phyloP scores from a whole-genome alignment of 2,888 invertebrate species.

The Phortica okadai region DNA sequence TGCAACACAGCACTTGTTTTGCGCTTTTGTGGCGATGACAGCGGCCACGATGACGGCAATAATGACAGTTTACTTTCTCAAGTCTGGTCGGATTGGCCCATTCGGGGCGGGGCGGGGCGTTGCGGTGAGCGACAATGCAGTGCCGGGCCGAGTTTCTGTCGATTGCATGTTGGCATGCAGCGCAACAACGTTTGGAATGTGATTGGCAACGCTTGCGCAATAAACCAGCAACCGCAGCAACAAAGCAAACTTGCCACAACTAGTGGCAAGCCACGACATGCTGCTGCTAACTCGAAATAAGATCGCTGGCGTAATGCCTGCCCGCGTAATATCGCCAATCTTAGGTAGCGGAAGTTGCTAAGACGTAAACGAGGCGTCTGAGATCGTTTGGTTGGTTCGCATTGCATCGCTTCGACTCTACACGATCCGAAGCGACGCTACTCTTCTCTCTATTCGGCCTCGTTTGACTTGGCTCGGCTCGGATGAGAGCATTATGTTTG shows the following conservation, averaged over 20 bases:
- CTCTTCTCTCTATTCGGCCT: no score
- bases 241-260: background rate
- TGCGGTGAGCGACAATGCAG: background rate
- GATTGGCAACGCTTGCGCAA: conserved; percentile 20
- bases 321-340: conserved; percentile 18
- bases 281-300: background rate
- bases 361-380: no score
- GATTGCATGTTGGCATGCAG: conserved; percentile 32
- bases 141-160: background rate
- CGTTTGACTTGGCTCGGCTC: no score
- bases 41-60: background rate
- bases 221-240: background rate
- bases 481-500: no score
- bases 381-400: no score
- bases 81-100: background rate
- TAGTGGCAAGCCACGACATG: conserved; percentile 19
- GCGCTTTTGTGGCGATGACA: conserved; percentile 15
- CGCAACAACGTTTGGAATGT: conserved; percentile 10
- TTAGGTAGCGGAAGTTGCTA: background rate
- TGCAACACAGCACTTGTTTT: conserved; percentile 15
- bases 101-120: background rate
- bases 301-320: conserved; percentile 18
- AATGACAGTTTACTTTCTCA: background rate
- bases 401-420: no score
- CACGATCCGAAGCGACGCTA: no score